These are phyloP conservation scores for Gambusia affinis DNA, from an alignment of 2,113 vertebrate genomes.

Conservation along the genomic window DNA sequence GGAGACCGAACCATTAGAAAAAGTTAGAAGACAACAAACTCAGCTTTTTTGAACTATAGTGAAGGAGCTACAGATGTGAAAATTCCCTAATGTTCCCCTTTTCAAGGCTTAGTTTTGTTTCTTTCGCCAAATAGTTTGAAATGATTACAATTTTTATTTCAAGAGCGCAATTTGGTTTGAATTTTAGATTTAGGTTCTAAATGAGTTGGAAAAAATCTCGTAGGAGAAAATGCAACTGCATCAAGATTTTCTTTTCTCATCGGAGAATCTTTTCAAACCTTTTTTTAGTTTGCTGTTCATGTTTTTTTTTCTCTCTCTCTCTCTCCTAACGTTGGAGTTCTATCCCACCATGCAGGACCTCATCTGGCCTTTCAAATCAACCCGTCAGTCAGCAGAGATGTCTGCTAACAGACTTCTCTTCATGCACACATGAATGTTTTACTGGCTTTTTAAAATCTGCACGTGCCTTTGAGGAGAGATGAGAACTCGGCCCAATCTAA, in stretches of 20 bases:
- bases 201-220: no score
- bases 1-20: neutral
- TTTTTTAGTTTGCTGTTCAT: neutral
- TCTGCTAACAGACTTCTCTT: slow-evolving; percentile 11
- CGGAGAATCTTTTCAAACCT: neutral
- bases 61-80: neutral
- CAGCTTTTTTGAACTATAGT: neutral
- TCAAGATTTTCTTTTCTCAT: neutral
- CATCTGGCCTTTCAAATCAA: neutral
- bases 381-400: slow-evolving; percentile 32
- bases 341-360: neutral
- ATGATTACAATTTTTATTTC: neutral
- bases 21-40: neutral
- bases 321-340: neutral
- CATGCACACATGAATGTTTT: slow-evolving; percentile 5
- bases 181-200: neutral
- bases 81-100: neutral
- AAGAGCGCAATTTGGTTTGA: neutral
- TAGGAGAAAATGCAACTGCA: neutral
- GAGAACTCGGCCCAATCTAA: slow-evolving; percentile 32
- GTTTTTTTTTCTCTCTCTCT: no score
- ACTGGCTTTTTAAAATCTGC: neutral
- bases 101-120: neutral
- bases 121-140: neutral
- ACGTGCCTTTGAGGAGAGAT: neutral